Evolutionary conservation across 1,140 invertebrate species (phyloP).

Genomic region (Lutraria rhynchaena): DNA sequence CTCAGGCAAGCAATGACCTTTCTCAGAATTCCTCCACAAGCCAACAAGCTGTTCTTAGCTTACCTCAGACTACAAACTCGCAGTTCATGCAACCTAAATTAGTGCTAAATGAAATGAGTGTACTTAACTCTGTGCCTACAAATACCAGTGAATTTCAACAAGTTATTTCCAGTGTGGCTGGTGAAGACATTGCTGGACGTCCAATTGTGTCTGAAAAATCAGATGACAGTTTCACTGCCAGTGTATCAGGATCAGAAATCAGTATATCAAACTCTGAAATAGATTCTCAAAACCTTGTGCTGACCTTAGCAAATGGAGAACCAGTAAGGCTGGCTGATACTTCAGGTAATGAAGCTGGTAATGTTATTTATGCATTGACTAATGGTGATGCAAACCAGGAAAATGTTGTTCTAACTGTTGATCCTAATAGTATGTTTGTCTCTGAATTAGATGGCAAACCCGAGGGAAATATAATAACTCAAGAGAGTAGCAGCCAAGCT

Average conservation of each 20-base stretch:
- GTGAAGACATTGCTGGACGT: background rate
- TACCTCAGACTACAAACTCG: conserved; percentile 21
- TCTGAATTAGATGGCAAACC: conserved; percentile 1
- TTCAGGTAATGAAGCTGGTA: background rate
- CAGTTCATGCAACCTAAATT: conserved; percentile 45
- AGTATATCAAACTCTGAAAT: conserved; percentile 1
- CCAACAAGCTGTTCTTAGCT: conserved; percentile 25
- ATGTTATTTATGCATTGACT: conserved; percentile 29
- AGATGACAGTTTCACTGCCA: background rate
- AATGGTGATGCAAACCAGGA: conserved; percentile 11
- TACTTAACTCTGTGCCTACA: conserved; percentile 36
- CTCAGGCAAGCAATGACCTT: conserved; percentile 3
- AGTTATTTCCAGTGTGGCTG: conserved; percentile 28
- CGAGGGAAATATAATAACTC: background rate
- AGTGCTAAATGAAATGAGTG: conserved; percentile 44
- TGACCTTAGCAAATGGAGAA: conserved; percentile 24
- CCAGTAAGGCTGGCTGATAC: background rate
- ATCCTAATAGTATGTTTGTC: conserved; percentile 27
- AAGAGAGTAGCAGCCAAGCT: background rate
- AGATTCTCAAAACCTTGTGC: conserved; percentile 2
- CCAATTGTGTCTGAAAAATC: background rate
- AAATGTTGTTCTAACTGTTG: conserved; percentile 27
- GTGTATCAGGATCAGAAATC: background rate
- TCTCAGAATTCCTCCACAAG: conserved; percentile 13
- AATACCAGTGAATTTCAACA: conserved; percentile 24